Conservation (phyloP, 2,797 vertebrate species). For the Malacoraja senta region DNA sequence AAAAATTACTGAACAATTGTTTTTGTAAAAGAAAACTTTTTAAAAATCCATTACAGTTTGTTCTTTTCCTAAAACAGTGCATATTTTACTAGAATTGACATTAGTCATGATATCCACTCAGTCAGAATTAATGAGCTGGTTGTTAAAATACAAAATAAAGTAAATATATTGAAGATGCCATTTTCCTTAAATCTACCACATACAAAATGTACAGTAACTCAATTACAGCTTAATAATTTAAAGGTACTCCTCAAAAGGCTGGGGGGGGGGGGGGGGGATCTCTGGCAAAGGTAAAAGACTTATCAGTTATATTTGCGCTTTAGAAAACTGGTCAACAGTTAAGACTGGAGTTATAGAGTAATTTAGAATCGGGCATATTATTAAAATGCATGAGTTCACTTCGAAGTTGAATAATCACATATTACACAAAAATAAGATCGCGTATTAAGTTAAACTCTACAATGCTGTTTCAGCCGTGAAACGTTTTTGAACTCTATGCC, state of each 20-base stretch:
- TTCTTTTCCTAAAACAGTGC: constrained; percentile 21
- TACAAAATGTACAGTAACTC: neutral
- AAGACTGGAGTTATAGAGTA: neutral
- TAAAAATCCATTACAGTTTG: neutral
- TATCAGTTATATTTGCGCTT: neutral
- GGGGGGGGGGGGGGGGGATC: neutral
- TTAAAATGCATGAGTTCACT: neutral
- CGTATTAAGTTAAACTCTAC: constrained; percentile 25
- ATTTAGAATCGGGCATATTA: neutral
- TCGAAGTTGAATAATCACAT: neutral
- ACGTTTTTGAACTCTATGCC: constrained; percentile 42
- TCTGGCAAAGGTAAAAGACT: neutral
- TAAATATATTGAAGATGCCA: neutral
- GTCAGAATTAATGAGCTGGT: neutral
- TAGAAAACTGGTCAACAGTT: neutral
- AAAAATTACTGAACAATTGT: neutral
- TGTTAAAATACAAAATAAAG: neutral
- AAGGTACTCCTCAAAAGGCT: neutral
- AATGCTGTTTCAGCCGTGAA: constrained; percentile 51
- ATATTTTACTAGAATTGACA: neutral
- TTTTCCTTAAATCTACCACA: neutral
- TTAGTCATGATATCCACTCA: neutral
- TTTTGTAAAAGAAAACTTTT: neutral
- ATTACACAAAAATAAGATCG: neutral
- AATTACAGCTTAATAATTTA: neutral